These are phyloP conservation scores for Petromus typicus DNA, from an alignment of 2,113 vertebrate species.

Conservation along the genomic window DNA sequence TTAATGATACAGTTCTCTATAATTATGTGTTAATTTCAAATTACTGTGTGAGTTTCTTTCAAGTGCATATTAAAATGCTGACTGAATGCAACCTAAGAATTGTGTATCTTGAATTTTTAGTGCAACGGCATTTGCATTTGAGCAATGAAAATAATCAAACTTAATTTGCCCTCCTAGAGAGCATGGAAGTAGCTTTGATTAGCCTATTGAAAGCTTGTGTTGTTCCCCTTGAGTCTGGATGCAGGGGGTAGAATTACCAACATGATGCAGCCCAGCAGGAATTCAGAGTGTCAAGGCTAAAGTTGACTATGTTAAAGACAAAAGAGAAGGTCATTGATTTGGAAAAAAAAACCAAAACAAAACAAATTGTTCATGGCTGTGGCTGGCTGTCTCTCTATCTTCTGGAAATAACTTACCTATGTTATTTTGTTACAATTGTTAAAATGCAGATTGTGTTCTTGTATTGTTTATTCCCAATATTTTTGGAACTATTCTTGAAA, in stretches of 20 bases:
- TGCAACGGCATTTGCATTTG: constrained; percentile 72
- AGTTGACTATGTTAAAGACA: constrained; percentile 55
- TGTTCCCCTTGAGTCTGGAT: constrained; percentile 54
- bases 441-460: background rate
- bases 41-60: background rate
- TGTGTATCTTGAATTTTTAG: constrained; percentile 67
- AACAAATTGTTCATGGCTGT: background rate
- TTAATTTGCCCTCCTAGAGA: constrained; percentile 79
- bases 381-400: background rate
- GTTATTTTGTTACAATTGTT: background rate
- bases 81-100: constrained; percentile 27
- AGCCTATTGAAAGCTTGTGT: constrained; percentile 66
- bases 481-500: constrained; percentile 1
- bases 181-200: constrained; percentile 73
- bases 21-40: constrained; percentile 60
- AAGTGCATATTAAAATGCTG: constrained; percentile 54
- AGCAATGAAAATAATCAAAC: constrained; percentile 77
- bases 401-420: constrained; percentile 17
- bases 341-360: background rate
- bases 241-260: constrained; percentile 75
- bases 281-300: constrained; percentile 33
- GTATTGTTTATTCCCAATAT: background rate
- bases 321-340: constrained; percentile 48
- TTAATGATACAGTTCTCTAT: constrained; percentile 49
- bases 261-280: constrained; percentile 59